Evolutionary conservation across 1,140 invertebrate genomes (phyloP).

Genomic region (Rhysida immarginata): DNA sequence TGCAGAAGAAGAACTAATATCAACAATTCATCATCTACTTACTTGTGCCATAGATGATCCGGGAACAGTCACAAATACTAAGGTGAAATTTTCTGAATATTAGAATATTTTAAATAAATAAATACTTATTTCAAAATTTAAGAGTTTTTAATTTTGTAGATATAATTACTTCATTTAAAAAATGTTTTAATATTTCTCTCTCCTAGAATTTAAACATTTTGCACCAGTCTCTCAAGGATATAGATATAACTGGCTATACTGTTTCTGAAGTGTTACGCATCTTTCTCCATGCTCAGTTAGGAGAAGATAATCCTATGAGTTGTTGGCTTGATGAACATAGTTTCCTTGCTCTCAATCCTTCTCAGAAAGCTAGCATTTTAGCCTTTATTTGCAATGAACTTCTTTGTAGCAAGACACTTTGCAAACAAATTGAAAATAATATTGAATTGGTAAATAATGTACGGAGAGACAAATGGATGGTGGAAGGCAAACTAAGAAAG

Average conservation of each 20-base stretch:
- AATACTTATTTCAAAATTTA: too few species aligned
- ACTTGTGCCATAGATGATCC: slow-evolving; percentile 88
- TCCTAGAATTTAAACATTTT: slow-evolving; percentile 61
- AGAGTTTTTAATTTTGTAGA: too few species aligned
- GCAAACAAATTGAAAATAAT: slow-evolving; percentile 38
- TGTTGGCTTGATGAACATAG: slow-evolving; percentile 44
- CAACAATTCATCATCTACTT: slow-evolving; percentile 72
- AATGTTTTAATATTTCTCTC: too few species aligned
- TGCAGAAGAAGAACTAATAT: slow-evolving; percentile 70
- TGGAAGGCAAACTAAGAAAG: slow-evolving; percentile 79
- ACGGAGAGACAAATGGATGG: slow-evolving; percentile 34
- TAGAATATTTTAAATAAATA: too few species aligned
- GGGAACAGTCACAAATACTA: slow-evolving; percentile 47
- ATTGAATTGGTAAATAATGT: slow-evolving; percentile 34
- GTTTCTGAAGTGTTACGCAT: slow-evolving; percentile 83
- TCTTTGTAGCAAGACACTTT: slow-evolving; percentile 74
- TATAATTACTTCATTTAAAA: too few species aligned
- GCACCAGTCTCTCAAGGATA: slow-evolving; percentile 76
- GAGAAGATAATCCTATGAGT: slow-evolving; percentile 8
- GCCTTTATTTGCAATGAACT: slow-evolving; percentile 87
- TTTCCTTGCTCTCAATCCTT: slow-evolving; percentile 69
- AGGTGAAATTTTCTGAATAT: too few species aligned
- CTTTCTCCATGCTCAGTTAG: slow-evolving; percentile 56
- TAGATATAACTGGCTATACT: slow-evolving; percentile 77
- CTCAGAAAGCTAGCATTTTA: slow-evolving; percentile 69